Conservation (phyloP, 2,888 invertebrate species). For the Leptura quadrifasciata region DNA sequence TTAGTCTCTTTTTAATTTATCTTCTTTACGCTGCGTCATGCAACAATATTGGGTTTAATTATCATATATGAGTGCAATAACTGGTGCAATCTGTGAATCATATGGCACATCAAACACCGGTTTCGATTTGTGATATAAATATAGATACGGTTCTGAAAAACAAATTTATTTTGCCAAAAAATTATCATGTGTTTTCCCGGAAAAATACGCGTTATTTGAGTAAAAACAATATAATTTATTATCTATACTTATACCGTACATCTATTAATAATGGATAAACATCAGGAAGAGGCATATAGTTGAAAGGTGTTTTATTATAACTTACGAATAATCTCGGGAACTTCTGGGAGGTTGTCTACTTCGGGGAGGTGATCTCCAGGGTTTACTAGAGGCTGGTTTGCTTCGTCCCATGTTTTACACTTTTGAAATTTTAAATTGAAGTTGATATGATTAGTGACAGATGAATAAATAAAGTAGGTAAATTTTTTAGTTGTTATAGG, state of each 20-base stretch:
- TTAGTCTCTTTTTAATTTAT: no score
- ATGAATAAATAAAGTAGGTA: background rate
- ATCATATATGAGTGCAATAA: no score
- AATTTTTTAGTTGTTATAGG: no score
- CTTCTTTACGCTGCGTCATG: background rate
- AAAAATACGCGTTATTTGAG: background rate
- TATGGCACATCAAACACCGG: background rate
- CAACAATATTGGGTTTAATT: background rate
- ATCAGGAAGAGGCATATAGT: no score
- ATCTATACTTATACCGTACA: no score
- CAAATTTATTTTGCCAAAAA: conserved; percentile 7
- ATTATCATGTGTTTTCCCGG: conserved; percentile 5
- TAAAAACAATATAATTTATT: no score
- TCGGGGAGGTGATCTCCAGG: conserved; percentile 59
- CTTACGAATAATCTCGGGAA: conserved; percentile 54
- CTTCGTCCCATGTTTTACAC: conserved; percentile 55
- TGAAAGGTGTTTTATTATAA: no score
- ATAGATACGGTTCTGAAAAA: background rate
- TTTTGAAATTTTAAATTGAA: conserved; percentile 28
- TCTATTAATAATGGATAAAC: no score
- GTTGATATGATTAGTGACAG: conserved; percentile 19
- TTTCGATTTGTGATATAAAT: background rate
- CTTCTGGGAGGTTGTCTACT: conserved; percentile 57
- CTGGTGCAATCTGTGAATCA: no score
- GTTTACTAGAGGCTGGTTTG: conserved; percentile 58